phyloP scores from a whole-genome alignment of 2,113 vertebrate species.

The Cisticola juncidis region DNA sequence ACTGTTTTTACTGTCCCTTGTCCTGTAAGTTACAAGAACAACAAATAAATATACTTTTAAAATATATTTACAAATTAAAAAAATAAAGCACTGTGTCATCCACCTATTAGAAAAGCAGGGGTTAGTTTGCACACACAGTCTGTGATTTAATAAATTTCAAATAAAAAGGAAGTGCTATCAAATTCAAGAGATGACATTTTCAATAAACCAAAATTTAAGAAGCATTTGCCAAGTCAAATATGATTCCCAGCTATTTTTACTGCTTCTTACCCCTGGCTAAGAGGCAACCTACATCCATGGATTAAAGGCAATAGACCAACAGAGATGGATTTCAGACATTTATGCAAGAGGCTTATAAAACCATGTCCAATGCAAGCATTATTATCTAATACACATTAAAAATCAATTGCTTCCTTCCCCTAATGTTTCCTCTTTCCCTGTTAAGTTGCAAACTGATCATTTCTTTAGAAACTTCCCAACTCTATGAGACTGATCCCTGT shows the following conservation, averaged over 20 bases:
- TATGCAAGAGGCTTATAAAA: constrained; percentile 10
- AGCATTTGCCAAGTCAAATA: background rate
- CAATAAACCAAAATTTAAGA: constrained; percentile 21
- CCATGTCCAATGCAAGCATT: background rate
- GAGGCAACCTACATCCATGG: background rate
- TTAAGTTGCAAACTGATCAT: background rate
- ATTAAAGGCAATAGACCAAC: background rate
- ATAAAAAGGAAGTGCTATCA: background rate
- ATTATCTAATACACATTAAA: background rate
- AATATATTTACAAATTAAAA: background rate
- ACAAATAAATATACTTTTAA: background rate
- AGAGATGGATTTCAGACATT: background rate
- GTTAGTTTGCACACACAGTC: background rate
- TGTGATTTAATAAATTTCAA: background rate
- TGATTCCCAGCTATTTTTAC: constrained; percentile 33
- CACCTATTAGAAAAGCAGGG: background rate
- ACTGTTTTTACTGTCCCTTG: constrained; percentile 73
- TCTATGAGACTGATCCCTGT: background rate
- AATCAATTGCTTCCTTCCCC: background rate
- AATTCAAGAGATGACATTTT: background rate
- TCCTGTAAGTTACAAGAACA: constrained; percentile 44
- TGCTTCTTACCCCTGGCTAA: constrained; percentile 27
- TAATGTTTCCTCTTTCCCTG: background rate
- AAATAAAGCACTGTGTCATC: background rate
- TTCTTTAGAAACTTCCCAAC: background rate